A percentile compares a stretch with the other conserved stretches of the same genome.
phyloP scores from a whole-genome alignment of 2,113 vertebrate genomes.

The Leptobrachium leishanense region DNA sequence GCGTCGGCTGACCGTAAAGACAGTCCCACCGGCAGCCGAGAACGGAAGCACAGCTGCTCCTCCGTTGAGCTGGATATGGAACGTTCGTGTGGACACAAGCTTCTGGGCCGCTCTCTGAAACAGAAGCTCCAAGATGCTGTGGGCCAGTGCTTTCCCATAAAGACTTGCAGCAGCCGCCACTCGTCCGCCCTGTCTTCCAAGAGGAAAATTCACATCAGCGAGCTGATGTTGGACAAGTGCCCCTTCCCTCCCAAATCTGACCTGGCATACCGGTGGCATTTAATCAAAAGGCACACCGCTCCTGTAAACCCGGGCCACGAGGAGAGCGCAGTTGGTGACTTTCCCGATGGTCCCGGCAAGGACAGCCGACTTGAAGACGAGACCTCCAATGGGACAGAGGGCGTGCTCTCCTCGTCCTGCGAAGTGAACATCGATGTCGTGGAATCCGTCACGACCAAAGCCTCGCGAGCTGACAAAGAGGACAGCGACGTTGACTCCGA shows the following conservation, averaged over 20 bases:
- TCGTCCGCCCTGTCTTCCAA: constrained; percentile 83
- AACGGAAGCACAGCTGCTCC: constrained; percentile 85
- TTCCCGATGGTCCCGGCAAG: constrained; percentile 52
- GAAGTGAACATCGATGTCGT: constrained; percentile 49
- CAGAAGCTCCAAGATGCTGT: constrained; percentile 95
- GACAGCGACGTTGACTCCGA: constrained; percentile 85
- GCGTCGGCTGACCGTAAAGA: constrained; percentile 63
- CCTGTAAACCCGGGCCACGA: constrained; percentile 63
- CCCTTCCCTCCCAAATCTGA: constrained; percentile 90
- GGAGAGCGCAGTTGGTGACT: constrained; percentile 64
- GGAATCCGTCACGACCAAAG: constrained; percentile 54
- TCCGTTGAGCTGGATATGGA: constrained; percentile 79
- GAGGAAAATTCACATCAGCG: constrained; percentile 92
- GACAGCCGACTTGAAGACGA: constrained; percentile 53
- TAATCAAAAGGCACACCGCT: constrained; percentile 83
- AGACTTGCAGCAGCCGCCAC: constrained; percentile 77
- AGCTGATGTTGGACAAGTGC: constrained; percentile 93
- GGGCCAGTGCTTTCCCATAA: constrained; percentile 92
- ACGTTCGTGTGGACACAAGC: constrained; percentile 75
- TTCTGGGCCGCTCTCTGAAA: constrained; percentile 84
- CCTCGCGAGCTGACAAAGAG: constrained; percentile 63
- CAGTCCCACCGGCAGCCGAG: constrained; percentile 71
- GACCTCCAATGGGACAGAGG: constrained; percentile 44
- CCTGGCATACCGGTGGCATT: constrained; percentile 90
- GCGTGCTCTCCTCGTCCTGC: constrained; percentile 59